Evolutionary conservation across 23 tunicate genomes (phyloP).

Genomic region (Trididemnum nubilum): DNA sequence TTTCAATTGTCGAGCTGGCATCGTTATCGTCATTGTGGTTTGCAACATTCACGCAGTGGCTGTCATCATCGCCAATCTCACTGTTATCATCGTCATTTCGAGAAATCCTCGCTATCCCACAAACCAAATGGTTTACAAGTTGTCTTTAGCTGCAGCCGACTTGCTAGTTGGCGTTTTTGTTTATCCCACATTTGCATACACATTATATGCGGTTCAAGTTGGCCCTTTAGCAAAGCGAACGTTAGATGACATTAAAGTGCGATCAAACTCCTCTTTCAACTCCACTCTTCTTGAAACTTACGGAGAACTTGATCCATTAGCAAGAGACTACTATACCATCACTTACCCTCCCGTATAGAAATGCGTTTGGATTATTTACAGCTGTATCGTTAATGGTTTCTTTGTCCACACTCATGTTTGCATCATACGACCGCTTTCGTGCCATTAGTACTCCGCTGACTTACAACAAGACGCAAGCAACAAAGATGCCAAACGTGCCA

Average conservation of each 20-base stretch:
- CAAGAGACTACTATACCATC: neutral
- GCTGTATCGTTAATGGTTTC: no score
- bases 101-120: neutral
- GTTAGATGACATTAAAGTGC: neutral
- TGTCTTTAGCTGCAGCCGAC: no score
- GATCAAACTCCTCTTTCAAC: neutral
- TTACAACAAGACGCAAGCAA: constrained; percentile 39
- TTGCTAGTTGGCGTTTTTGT: no score
- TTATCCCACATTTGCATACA: no score
- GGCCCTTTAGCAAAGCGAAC: neutral
- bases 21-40: no score
- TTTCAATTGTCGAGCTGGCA: constrained; percentile 34
- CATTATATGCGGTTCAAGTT: neutral
- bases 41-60: constrained; percentile 13
- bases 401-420: no score
- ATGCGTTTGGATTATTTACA: no score
- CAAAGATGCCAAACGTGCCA: constrained; percentile 21
- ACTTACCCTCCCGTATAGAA: no score
- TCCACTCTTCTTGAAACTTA: neutral
- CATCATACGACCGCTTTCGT: no score
- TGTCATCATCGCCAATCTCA: constrained; percentile 13
- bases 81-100: no score
- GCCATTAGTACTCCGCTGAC: constrained; percentile 40
- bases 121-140: constrained; percentile 12
- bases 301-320: neutral